Evolutionary conservation across 2,888 invertebrate species (phyloP).

Genomic region (Omphaloscelis lunosa): DNA sequence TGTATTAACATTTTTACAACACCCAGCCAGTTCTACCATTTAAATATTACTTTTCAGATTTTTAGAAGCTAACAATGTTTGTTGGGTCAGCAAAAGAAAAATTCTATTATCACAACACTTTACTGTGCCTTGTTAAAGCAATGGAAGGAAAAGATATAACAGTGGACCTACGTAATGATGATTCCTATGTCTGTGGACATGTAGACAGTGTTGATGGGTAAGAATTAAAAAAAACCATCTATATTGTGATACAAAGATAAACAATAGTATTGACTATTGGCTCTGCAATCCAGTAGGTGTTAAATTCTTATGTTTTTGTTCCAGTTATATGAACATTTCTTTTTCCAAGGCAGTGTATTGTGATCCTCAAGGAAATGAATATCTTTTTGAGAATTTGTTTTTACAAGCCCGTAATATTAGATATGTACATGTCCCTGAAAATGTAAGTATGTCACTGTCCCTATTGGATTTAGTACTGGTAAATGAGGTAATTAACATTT

Average conservation of each 20-base stretch:
- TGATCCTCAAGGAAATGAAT: constrained; percentile 91
- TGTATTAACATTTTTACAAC: not conserved
- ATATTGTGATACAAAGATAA: not conserved
- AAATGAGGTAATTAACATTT: not conserved
- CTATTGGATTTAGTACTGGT: not conserved
- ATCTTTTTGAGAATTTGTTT: constrained; percentile 91
- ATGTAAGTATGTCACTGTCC: constrained; percentile 76
- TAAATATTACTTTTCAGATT: constrained; percentile 33
- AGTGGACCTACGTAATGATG: constrained; percentile 93
- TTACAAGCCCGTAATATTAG: constrained; percentile 92
- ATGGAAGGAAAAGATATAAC: constrained; percentile 91
- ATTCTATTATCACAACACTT: constrained; percentile 90
- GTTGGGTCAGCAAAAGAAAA: constrained; percentile 83
- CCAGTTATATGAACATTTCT: constrained; percentile 92
- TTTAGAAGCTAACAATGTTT: constrained; percentile 70
- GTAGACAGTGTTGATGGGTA: constrained; percentile 92
- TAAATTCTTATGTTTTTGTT: constrained; percentile 64
- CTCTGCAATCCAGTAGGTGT: not conserved
- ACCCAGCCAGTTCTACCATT: not conserved
- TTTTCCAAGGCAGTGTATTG: constrained; percentile 92
- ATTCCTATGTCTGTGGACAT: constrained; percentile 91
- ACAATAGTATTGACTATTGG: not conserved
- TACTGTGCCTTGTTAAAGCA: constrained; percentile 92
- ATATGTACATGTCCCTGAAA: constrained; percentile 92
- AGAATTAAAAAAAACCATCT: constrained; percentile 58